Evolutionary conservation across 2,113 vertebrate species (phyloP).

Genomic region (Hiodon tergisus): DNA sequence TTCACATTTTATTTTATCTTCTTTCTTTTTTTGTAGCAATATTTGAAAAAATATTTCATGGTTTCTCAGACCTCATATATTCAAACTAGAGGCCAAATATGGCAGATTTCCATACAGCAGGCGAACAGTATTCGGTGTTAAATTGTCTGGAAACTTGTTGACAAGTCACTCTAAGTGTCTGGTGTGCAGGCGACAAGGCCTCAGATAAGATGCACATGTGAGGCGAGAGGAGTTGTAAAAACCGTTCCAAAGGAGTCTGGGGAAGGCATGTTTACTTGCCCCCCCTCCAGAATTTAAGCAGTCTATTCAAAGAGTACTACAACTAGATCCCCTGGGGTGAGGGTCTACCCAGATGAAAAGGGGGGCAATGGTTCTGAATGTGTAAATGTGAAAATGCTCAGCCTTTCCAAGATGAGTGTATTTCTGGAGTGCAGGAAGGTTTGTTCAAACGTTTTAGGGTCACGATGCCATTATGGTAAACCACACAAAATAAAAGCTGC

Average conservation of each 20-base stretch:
- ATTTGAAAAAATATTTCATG: background rate
- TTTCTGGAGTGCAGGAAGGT: background rate
- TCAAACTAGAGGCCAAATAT: background rate
- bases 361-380: background rate
- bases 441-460: slow-evolving; percentile 14
- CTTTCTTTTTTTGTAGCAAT: no score
- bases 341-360: background rate
- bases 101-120: slow-evolving; percentile 9
- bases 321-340: background rate
- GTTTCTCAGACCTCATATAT: background rate
- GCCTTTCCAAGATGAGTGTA: background rate
- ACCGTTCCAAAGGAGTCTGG: background rate
- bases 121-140: slow-evolving; percentile 1
- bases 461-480: slow-evolving; percentile 14
- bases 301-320: background rate
- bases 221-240: background rate
- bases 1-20: no score
- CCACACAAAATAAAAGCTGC: slow-evolving; percentile 10
- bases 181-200: slow-evolving; percentile 14
- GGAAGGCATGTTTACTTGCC: slow-evolving; percentile 5
- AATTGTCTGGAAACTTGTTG: slow-evolving; percentile 19
- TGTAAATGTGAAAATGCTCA: background rate
- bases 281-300: background rate
- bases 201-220: slow-evolving; percentile 18
- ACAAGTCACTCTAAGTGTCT: slow-evolving; percentile 18